Evolutionary conservation across 2,888 invertebrate species (phyloP).

Genomic region (Caenorhabditis sulstoni): DNA sequence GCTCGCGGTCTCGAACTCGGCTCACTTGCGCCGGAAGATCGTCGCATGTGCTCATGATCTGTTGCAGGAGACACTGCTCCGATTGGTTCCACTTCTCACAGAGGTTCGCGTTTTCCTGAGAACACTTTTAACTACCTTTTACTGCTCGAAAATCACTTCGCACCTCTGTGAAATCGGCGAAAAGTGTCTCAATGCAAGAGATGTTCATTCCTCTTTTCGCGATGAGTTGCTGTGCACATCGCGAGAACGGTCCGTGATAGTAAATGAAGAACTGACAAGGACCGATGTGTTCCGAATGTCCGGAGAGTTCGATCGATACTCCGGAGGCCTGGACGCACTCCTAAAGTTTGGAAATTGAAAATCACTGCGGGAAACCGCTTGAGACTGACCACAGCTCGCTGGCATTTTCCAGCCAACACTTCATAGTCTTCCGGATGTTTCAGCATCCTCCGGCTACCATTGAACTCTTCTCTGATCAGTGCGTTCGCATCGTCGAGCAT

Average conservation of each 20-base stretch:
- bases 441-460: neutral
- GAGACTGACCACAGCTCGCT: neutral
- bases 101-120: neutral
- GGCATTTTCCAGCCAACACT: neutral
- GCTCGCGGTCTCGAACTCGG: neutral
- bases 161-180: neutral
- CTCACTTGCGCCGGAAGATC: neutral
- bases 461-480: neutral
- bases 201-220: neutral
- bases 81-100: neutral
- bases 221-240: neutral
- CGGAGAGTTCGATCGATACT: neutral
- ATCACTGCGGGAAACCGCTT: no score
- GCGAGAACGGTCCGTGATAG: neutral
- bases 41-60: neutral
- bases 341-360: neutral
- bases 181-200: neutral
- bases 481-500: neutral
- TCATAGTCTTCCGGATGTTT: neutral
- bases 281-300: neutral
- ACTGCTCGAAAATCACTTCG: neutral
- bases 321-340: neutral
- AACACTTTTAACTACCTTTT: neutral
- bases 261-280: neutral
- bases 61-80: neutral